Percentiles rank a stretch among this genome's conserved stretches.
phyloP scores from a whole-genome alignment of 2,888 invertebrate species.

The Sphecodes monilicornis region DNA sequence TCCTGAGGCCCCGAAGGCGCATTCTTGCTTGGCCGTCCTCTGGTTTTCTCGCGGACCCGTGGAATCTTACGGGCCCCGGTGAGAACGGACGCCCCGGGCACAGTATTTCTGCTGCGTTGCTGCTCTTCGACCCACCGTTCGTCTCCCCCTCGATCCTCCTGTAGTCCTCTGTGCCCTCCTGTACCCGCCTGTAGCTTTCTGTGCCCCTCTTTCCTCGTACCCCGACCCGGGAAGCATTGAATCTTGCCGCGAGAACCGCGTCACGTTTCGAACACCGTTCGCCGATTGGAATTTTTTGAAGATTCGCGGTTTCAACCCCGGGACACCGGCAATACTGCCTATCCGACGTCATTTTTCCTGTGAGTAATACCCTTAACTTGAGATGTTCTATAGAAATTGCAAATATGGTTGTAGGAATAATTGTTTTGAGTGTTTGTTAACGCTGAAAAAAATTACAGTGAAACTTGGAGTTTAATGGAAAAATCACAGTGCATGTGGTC shows the following conservation, averaged over 20 bases:
- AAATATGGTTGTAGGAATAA: not conserved
- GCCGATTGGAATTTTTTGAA: not conserved
- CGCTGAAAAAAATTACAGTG: too few species aligned
- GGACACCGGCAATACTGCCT: not conserved
- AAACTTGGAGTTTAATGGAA: too few species aligned
- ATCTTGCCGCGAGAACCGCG: slow-evolving; percentile 15
- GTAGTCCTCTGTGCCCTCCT: not conserved
- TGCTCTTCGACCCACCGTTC: slow-evolving; percentile 23
- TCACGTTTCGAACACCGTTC: slow-evolving; percentile 4
- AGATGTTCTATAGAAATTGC: not conserved
- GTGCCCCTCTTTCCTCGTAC: not conserved
- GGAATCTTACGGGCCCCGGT: slow-evolving; percentile 69
- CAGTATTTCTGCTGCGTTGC: slow-evolving; percentile 21
- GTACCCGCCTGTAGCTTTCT: not conserved
- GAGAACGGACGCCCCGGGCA: slow-evolving; percentile 51
- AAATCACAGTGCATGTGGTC: too few species aligned
- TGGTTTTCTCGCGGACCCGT: slow-evolving; percentile 71
- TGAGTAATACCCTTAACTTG: not conserved
- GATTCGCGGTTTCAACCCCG: not conserved
- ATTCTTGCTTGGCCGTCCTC: slow-evolving; percentile 74
- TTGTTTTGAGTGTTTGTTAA: too few species aligned
- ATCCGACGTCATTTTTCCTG: not conserved
- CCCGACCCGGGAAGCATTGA: slow-evolving; percentile 4
- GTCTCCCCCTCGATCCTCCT: not conserved
- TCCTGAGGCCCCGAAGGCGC: slow-evolving; percentile 72